Percentiles rank a stretch among this genome's conserved stretches.
Evolutionary conservation across 2,797 vertebrate species (phyloP).

Genomic region (Aratinga solstitialis): DNA sequence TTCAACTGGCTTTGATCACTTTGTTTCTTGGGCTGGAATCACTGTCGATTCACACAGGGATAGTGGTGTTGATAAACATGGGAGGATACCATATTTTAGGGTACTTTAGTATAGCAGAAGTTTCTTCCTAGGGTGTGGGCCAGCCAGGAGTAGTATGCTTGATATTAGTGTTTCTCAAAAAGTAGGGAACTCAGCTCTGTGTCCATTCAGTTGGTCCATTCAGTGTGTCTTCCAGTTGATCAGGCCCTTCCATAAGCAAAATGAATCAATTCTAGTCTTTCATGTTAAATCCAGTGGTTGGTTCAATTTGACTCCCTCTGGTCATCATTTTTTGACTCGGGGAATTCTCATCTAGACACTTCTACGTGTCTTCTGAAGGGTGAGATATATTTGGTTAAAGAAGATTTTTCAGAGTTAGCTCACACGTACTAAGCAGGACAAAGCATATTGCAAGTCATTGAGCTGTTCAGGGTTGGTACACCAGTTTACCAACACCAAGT

Average conservation of each 20-base stretch:
- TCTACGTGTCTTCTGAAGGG: neutral
- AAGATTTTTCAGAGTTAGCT: neutral
- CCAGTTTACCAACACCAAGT: neutral
- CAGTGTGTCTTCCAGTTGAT: neutral
- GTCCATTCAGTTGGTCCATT: neutral
- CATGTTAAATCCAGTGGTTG: neutral
- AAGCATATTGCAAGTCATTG: neutral
- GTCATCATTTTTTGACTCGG: neutral
- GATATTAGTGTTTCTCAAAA: neutral
- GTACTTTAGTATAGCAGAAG: neutral
- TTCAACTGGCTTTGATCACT: neutral
- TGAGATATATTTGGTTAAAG: neutral
- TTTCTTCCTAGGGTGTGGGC: neutral
- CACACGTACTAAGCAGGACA: neutral
- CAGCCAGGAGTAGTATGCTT: neutral
- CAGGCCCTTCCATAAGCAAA: neutral
- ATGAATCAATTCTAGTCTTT: neutral
- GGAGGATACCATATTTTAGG: neutral
- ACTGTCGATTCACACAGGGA: rapidly evolving
- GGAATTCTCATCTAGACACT: neutral
- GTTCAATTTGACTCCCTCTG: neutral
- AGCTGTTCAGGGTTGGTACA: neutral
- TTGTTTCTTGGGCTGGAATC: neutral
- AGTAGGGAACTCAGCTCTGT: neutral
- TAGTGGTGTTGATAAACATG: neutral